Evolutionary conservation across 2,797 vertebrate species (phyloP).

Genomic region (Danio aesculapii): DNA sequence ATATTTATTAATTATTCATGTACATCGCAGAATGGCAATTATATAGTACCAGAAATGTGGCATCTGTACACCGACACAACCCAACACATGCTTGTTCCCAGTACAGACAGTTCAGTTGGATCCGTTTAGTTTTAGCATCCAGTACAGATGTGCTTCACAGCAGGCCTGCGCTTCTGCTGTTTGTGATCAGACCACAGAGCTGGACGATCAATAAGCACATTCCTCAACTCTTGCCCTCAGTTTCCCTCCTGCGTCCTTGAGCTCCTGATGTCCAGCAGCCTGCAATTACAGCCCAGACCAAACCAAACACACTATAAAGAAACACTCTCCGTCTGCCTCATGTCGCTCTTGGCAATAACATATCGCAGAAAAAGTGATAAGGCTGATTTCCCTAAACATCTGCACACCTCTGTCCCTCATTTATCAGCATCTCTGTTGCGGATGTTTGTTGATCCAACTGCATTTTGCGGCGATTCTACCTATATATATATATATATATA

Average conservation of each 20-base stretch:
- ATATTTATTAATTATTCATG: background rate
- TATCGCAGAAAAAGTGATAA: slow-evolving; percentile 44
- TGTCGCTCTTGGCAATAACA: slow-evolving; percentile 47
- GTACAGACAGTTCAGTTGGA: background rate
- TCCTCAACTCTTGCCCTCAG: background rate
- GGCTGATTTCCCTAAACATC: slow-evolving; percentile 45
- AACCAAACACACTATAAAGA: slow-evolving; percentile 41
- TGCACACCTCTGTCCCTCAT: slow-evolving; percentile 46
- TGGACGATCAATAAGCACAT: slow-evolving; percentile 21
- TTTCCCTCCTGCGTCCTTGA: background rate
- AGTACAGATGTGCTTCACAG: background rate
- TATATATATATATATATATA: no score
- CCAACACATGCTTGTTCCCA: background rate
- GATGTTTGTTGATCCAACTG: no score
- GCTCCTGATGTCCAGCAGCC: slow-evolving; percentile 8
- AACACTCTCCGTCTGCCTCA: slow-evolving; percentile 25
- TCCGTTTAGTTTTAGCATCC: slow-evolving; percentile 6
- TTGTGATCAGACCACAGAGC: slow-evolving; percentile 16
- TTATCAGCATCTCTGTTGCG: background rate
- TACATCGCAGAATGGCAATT: background rate
- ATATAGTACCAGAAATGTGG: background rate
- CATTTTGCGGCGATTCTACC: no score
- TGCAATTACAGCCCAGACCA: slow-evolving; percentile 37
- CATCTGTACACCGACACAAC: background rate
- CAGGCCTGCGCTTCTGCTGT: background rate